Evolutionary conservation across 1,140 invertebrate species (phyloP).

Genomic region (Globodera rostochiensis): DNA sequence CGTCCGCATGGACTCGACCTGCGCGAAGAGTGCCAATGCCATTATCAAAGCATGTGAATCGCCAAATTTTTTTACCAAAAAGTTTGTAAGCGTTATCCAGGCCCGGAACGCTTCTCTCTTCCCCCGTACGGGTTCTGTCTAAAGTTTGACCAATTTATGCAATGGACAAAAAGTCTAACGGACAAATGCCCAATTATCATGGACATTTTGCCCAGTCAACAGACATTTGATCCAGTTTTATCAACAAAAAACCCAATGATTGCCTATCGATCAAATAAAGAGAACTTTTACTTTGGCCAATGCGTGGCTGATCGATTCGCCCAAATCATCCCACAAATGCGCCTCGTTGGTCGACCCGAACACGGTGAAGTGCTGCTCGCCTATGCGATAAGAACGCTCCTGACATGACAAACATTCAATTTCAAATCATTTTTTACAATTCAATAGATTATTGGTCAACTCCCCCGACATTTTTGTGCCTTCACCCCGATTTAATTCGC

Average conservation of each 20-base stretch:
- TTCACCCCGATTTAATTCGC: constrained; percentile 5
- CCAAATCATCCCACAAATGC: constrained; percentile 50
- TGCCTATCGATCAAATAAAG: no score
- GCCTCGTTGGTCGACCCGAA: constrained; percentile 33
- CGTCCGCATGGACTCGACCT: constrained; percentile 52
- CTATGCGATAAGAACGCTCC: constrained; percentile 43
- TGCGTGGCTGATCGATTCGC: constrained; percentile 47
- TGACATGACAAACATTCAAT: constrained; percentile 28
- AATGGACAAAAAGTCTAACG: no score
- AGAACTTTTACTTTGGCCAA: constrained; percentile 35
- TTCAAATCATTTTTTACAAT: neutral
- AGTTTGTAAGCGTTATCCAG: constrained; percentile 44
- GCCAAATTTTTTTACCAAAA: constrained; percentile 43
- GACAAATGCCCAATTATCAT: no score
- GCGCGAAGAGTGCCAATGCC: constrained; percentile 12
- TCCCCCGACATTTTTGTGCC: no score
- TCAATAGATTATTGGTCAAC: no score
- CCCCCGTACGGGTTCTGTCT: constrained; percentile 46
- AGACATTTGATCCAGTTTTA: neutral
- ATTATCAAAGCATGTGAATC: neutral
- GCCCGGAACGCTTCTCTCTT: constrained; percentile 54
- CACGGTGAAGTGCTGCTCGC: constrained; percentile 47
- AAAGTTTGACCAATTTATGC: neutral
- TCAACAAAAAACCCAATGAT: neutral
- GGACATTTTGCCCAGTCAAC: neutral